Evolutionary conservation across 2,888 invertebrate species (phyloP).

Genomic region (Leptarthrus brevirostris): DNA sequence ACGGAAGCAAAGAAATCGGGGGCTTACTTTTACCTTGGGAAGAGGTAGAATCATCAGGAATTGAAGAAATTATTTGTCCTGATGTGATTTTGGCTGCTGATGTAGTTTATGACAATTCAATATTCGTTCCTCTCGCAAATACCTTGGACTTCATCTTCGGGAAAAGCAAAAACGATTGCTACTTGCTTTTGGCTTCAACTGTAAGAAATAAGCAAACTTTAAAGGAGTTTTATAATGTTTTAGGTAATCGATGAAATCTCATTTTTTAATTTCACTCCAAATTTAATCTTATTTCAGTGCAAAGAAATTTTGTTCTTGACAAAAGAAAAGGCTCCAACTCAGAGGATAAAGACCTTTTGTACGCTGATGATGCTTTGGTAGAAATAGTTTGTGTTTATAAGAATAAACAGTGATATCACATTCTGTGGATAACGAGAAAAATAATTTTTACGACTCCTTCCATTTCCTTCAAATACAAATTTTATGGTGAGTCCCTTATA

Average conservation of each 20-base stretch:
- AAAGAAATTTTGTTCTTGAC: neutral
- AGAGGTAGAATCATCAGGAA: constrained; percentile 62
- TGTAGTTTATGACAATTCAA: constrained; percentile 71
- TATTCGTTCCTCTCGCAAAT: constrained; percentile 68
- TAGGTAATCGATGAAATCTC: constrained; percentile 68
- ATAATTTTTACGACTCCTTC: too few relatives aligned
- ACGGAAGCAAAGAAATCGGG: neutral
- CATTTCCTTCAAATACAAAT: too few relatives aligned
- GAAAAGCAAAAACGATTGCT: constrained; percentile 59
- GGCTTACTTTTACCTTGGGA: constrained; percentile 68
- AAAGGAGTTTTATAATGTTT: constrained; percentile 69
- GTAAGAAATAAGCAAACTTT: constrained; percentile 76
- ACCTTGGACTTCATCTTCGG: constrained; percentile 67
- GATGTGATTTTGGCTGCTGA: constrained; percentile 73
- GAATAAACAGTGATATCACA: too few relatives aligned
- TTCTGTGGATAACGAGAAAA: too few relatives aligned
- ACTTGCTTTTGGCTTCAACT: constrained; percentile 71
- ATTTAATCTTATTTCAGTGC: neutral
- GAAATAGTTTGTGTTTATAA: neutral
- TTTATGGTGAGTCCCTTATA: too few relatives aligned
- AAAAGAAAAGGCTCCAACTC: neutral
- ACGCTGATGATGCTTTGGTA: neutral
- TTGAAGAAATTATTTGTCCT: constrained; percentile 60
- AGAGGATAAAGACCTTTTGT: neutral
- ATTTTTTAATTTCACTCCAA: neutral